Conservation (phyloP, 92 coral and sea anemone species). For the Zoanthus solanderi region DNA sequence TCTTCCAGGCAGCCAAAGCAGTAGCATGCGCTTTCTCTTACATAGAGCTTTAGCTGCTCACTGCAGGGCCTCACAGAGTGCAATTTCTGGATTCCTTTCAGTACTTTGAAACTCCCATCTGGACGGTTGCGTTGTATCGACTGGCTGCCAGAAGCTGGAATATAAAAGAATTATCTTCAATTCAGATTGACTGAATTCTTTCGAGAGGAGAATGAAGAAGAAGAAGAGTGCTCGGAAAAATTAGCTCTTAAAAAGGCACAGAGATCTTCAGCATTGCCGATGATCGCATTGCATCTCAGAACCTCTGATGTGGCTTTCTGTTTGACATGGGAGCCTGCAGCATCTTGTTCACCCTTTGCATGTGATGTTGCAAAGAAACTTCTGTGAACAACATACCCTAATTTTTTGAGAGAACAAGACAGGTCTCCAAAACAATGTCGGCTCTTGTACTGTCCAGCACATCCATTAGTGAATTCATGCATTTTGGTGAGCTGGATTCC, state of each 20-base stretch:
- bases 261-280: not conserved
- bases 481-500: slow-evolving; percentile 2
- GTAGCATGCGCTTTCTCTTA: not conserved
- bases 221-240: not conserved
- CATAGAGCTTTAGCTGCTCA: not conserved
- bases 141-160: not conserved
- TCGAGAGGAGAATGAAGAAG: not conserved
- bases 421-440: not conserved
- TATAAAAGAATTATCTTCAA: not conserved
- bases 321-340: not conserved
- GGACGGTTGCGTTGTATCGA: not conserved
- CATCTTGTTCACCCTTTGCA: not conserved
- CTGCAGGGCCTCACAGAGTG: not conserved
- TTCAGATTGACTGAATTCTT: not conserved
- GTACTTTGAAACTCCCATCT: not conserved
- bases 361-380: not conserved
- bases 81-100: not conserved
- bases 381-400: not conserved
- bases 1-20: not conserved
- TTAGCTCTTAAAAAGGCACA: not conserved
- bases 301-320: not conserved
- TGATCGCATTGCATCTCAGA: not conserved
- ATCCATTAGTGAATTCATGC: not conserved
- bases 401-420: not conserved
- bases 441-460: slow-evolving; percentile 1